Percentiles rank a stretch among this genome's conserved stretches.
Evolutionary conservation across 2,888 invertebrate genomes (phyloP).

Genomic region (Achlya flavicornis): DNA sequence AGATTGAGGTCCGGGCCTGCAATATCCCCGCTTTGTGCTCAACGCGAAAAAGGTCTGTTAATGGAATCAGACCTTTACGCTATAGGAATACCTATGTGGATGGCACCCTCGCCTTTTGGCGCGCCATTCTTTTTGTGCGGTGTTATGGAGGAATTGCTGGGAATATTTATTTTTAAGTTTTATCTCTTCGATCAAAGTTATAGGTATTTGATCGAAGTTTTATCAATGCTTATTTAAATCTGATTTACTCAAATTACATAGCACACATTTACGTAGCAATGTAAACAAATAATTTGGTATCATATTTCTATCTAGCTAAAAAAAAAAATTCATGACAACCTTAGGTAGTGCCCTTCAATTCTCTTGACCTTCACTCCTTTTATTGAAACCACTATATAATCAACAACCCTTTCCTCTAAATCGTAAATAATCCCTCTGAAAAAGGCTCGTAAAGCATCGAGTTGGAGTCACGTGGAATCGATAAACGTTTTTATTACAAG

Average conservation of each 20-base stretch:
- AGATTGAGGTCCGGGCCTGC: slow-evolving; percentile 64
- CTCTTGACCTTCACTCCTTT: not conserved
- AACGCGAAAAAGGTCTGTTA: slow-evolving; percentile 66
- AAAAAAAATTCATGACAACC: no score
- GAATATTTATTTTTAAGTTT: not conserved
- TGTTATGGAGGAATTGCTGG: slow-evolving; percentile 33
- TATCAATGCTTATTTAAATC: not conserved
- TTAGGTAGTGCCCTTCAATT: not conserved
- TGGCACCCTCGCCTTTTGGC: slow-evolving; percentile 10
- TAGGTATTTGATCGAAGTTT: not conserved
- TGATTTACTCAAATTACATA: not conserved
- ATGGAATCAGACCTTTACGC: slow-evolving; percentile 65
- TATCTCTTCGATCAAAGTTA: no score
- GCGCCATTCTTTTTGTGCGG: slow-evolving; percentile 34
- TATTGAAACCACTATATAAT: not conserved
- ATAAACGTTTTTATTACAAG: slow-evolving; percentile 8
- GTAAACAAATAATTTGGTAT: no score
- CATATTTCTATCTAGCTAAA: no score
- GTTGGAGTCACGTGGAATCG: not conserved
- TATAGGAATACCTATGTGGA: slow-evolving; percentile 4
- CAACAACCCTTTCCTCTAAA: not conserved
- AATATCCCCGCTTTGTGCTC: slow-evolving; percentile 69
- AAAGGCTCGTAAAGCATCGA: not conserved
- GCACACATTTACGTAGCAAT: no score
- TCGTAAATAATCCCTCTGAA: not conserved